phyloP scores from a whole-genome alignment of 2,888 invertebrate genomes.

The Chymomyza amoena region DNA sequence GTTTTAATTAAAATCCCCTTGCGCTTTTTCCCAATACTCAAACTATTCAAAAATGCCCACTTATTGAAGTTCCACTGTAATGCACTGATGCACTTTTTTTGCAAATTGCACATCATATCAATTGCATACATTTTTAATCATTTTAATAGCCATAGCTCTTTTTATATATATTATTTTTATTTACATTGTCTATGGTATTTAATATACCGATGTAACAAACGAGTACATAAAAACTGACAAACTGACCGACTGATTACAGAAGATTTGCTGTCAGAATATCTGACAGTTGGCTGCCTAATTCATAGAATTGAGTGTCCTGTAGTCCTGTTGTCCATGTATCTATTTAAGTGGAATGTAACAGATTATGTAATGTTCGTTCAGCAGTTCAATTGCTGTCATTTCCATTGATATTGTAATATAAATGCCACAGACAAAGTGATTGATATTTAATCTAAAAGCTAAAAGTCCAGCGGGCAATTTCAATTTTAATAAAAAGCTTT shows the following conservation, averaged over 20 bases:
- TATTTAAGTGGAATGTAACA: constrained; percentile 20
- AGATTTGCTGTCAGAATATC: neutral
- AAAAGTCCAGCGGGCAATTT: constrained; percentile 34
- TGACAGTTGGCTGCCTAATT: constrained; percentile 35
- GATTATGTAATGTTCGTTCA: constrained; percentile 22
- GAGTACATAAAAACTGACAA: neutral
- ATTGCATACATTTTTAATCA: constrained; percentile 48
- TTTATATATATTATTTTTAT: neutral
- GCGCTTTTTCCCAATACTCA: too few species aligned
- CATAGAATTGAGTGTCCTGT: too few species aligned
- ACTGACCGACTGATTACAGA: neutral
- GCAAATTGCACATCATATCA: neutral
- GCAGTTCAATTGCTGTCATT: constrained; percentile 39
- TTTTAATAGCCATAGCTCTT: constrained; percentile 55
- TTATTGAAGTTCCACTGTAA: neutral
- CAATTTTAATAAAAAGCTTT: constrained; percentile 48
- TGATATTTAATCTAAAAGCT: constrained; percentile 59
- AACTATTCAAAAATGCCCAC: too few species aligned
- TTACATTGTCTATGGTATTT: constrained; percentile 41
- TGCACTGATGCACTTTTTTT: neutral
- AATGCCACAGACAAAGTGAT: constrained; percentile 50
- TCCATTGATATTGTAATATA: constrained; percentile 15
- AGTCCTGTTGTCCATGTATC: neutral
- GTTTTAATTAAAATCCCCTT: too few species aligned
- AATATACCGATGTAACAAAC: constrained; percentile 40